Base-by-base conservation (phyloP, 1,140 invertebrate species). In the Kradibia gibbosae region DNA sequence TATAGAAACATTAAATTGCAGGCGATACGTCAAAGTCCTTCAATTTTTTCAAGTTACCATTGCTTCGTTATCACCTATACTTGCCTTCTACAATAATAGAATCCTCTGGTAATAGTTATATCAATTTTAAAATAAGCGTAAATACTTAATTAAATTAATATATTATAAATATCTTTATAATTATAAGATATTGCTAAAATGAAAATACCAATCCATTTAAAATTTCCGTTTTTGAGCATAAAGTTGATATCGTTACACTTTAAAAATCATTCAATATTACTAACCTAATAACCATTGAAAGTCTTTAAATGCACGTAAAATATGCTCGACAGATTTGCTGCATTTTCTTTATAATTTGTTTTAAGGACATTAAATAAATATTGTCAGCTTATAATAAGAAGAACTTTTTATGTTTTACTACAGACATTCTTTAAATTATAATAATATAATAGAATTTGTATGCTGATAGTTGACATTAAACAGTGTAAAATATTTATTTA, bases 1-100 rank as follows among this genome's bases (percentile, higher is more conserved):
- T 83, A 86, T 88, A 88, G 85, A 62, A 79, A 55, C 60, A 79
- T 70, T 13, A 76, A 81, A 77, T 77, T 82, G 74, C 80, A 60
- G 80, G 74, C 80, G 72, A 72, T 82, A 55, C 65, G 25, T 25
- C 13, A 39, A 57, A 71, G 74, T 67, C 80, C 72, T 72, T 77
- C 80, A 57, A 76, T 76, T 28, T 81, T 70, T 36, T 53, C 22
- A 55, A 60, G n/a, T 60, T 13, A 31, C 20, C 20, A 3, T 34
- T 75, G 28, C 13, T 22, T 31, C 22, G 42, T 71, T 20, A 20
- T 10, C 42, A 50, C 22, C 28, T 65, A 15, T 65, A 45, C 39
- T 20, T 42, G 42, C 42, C 73, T 25, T 76, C 55, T 31, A 34
- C 25, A n/a, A n/a, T n/a, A n/a, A n/a, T n/a, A n/a, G n/a, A n/a